These are phyloP conservation scores for Ptilonorhynchus violaceus DNA, from an alignment of 2,113 vertebrate species.

Conservation along the genomic window DNA sequence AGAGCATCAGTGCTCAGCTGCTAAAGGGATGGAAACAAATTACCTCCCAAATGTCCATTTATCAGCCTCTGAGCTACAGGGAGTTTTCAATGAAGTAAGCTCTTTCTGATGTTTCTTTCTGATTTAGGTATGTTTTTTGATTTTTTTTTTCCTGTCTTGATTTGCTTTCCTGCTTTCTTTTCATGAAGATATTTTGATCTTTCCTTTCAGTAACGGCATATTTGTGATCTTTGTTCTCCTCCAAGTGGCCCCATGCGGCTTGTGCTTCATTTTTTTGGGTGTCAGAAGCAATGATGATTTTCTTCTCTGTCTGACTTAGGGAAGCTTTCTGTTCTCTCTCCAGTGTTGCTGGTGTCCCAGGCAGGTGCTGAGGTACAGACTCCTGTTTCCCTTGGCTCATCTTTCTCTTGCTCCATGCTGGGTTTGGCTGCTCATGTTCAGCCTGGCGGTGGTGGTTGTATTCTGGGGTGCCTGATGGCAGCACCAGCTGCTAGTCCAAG, in stretches of 20 bases:
- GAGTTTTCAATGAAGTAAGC: not conserved
- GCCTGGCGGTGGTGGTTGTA: not conserved
- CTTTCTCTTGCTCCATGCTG: accelerated
- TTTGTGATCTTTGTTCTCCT: not conserved
- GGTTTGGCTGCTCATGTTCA: not conserved
- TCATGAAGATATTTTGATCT: not conserved
- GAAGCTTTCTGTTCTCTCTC: not conserved
- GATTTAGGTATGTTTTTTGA: not conserved
- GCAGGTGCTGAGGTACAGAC: not conserved
- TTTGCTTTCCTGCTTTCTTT: not conserved
- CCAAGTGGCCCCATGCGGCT: not conserved
- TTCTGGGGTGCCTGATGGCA: not conserved
- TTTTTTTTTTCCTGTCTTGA: not conserved
- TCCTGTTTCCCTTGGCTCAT: not conserved
- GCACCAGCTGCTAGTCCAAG: not conserved
- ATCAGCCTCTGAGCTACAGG: not conserved
- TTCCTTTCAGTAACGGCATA: not conserved
- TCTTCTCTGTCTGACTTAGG: not conserved
- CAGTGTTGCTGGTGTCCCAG: not conserved
- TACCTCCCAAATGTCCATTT: not conserved
- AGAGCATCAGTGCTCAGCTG: not conserved
- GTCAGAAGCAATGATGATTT: not conserved
- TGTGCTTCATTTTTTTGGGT: not conserved
- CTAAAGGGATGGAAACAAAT: not conserved
- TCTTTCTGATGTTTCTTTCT: not conserved